phyloP scores from a whole-genome alignment of 2,797 vertebrate genomes.

The Megaceryle alcyon region DNA sequence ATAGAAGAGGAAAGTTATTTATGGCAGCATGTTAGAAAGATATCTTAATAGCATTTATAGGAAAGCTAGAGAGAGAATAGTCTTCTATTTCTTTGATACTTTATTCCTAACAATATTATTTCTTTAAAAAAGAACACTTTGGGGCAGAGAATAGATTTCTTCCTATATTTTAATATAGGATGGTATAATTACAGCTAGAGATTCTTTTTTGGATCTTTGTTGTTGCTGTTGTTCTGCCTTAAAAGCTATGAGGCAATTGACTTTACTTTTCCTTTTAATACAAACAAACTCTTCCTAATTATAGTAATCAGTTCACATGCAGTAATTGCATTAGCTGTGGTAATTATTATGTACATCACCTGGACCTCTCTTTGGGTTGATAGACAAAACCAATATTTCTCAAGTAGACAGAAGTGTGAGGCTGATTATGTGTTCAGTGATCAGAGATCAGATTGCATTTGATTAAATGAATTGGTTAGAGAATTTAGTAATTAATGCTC shows the following conservation, averaged over 20 bases:
- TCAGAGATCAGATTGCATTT: slow-evolving; percentile 70
- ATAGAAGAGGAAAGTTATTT: not conserved
- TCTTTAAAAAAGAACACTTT: not conserved
- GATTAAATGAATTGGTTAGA: slow-evolving; percentile 69
- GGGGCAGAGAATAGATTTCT: not conserved
- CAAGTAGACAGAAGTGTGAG: slow-evolving; percentile 63
- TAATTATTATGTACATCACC: slow-evolving; percentile 77
- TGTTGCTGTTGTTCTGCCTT: not conserved
- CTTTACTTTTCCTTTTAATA: slow-evolving; percentile 49
- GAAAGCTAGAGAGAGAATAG: not conserved
- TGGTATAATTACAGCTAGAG: not conserved
- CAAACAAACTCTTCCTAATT: slow-evolving; percentile 69
- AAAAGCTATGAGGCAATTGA: slow-evolving; percentile 42
- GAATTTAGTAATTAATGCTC: slow-evolving; percentile 60
- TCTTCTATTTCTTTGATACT: not conserved
- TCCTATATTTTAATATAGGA: not conserved
- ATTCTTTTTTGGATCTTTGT: not conserved
- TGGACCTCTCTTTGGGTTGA: slow-evolving; percentile 70
- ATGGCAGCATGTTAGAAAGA: not conserved
- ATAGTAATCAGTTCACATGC: slow-evolving; percentile 71
- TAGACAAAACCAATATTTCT: slow-evolving; percentile 75
- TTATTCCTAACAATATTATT: not conserved
- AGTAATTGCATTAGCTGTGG: slow-evolving; percentile 71
- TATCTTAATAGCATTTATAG: not conserved
- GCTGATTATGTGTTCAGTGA: slow-evolving; percentile 70